Evolutionary conservation across 2,113 vertebrate genomes (phyloP).

Genomic region (Clinocottus analis): DNA sequence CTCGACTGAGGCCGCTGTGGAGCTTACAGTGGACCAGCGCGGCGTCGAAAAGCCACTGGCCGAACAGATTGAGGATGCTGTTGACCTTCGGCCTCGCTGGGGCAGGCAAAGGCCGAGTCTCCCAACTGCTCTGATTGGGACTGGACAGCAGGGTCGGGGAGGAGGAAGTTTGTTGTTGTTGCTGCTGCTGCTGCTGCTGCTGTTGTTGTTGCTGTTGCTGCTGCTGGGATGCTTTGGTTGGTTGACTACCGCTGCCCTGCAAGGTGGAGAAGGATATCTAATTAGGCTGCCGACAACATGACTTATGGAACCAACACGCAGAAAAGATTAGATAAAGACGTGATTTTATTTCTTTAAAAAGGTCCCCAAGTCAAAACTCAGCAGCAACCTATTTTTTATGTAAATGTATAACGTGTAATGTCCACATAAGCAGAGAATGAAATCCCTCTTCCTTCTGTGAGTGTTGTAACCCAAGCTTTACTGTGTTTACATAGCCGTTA

Average conservation of each 20-base stretch:
- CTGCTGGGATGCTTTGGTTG: slow-evolving; percentile 87
- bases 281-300: not conserved
- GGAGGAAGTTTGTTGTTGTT: slow-evolving; percentile 88
- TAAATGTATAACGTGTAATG: not conserved
- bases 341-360: not conserved
- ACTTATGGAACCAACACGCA: not conserved
- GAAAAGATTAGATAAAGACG: not conserved
- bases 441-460: not conserved
- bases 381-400: not conserved
- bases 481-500: not conserved
- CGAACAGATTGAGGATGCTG: slow-evolving; percentile 97
- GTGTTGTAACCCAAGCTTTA: too few species aligned
- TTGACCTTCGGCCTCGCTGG: slow-evolving; percentile 95
- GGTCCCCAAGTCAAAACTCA: not conserved
- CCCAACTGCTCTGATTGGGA: slow-evolving; percentile 93
- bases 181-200: slow-evolving; percentile 84
- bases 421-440: not conserved
- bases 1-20: slow-evolving; percentile 94
- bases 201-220: slow-evolving; percentile 86
- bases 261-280: slow-evolving; percentile 2
- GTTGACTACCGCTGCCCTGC: slow-evolving; percentile 87
- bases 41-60: slow-evolving; percentile 96
- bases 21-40: slow-evolving; percentile 97
- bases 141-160: slow-evolving; percentile 93
- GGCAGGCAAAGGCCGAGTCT: slow-evolving; percentile 92